Percentiles rank a stretch among this genome's conserved stretches.
Conservation (phyloP, 2,888 invertebrate genomes). For the Harpalus rubripes region DNA sequence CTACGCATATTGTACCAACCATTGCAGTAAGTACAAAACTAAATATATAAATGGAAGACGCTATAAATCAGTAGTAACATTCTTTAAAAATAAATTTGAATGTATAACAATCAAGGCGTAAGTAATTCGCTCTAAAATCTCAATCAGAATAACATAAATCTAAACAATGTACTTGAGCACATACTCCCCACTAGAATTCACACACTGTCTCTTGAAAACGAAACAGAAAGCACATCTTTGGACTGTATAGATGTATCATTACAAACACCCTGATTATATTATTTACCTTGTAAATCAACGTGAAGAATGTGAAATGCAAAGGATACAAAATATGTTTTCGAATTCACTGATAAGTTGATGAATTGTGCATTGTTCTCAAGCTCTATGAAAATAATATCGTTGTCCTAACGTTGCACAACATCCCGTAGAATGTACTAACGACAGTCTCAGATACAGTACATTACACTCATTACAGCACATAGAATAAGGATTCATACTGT, state of each 20-base stretch:
- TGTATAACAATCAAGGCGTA: constrained; percentile 62
- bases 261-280: constrained; percentile 59
- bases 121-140: constrained; percentile 49
- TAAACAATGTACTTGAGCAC: constrained; percentile 63
- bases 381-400: constrained; percentile 64
- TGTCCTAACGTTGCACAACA: constrained; percentile 62
- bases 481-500: constrained; percentile 64
- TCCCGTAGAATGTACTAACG: constrained; percentile 31
- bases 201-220: not conserved
- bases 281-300: constrained; percentile 2
- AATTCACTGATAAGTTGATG: constrained; percentile 44
- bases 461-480: constrained; percentile 63
- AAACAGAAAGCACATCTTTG: constrained; percentile 34
- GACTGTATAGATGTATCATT: constrained; percentile 49
- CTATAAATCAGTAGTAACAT: constrained; percentile 32
- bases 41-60: too few species aligned
- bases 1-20: too few species aligned
- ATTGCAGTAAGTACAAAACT: too few species aligned
- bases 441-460: constrained; percentile 63
- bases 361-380: constrained; percentile 58
- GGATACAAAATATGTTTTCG: constrained; percentile 46
- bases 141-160: constrained; percentile 39
- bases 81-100: constrained; percentile 55
- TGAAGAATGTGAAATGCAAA: constrained; percentile 38
- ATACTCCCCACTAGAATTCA: constrained; percentile 33